phyloP scores from a whole-genome alignment of 2,113 vertebrate genomes.

The Xyliphius kryptos region DNA sequence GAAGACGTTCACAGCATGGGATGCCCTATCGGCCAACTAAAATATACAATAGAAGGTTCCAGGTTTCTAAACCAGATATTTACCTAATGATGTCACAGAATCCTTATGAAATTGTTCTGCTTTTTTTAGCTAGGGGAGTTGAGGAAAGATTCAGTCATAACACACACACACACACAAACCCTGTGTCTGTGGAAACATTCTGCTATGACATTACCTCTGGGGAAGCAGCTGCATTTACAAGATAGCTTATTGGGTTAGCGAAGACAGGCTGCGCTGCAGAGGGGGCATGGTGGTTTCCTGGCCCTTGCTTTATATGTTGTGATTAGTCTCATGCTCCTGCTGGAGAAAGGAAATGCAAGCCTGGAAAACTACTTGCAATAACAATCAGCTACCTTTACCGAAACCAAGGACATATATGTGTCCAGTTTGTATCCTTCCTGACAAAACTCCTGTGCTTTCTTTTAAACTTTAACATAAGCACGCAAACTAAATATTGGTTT shows the following conservation, averaged over 20 bases:
- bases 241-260: conserved; percentile 37
- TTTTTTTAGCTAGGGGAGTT: conserved; percentile 43
- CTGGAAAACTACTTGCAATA: no score
- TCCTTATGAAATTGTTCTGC: conserved; percentile 54
- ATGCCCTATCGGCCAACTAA: conserved; percentile 83
- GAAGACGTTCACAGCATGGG: conserved; percentile 70
- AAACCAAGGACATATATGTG: no score
- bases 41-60: conserved; percentile 92
- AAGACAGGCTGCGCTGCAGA: conserved; percentile 40
- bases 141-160: conserved; percentile 26
- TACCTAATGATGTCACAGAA: conserved; percentile 84
- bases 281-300: conserved; percentile 50
- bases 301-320: conserved; percentile 55
- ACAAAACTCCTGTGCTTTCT: no score
- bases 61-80: conserved; percentile 88
- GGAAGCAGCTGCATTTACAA: conserved; percentile 42
- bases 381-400: no score
- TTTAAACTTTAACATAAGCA: no score
- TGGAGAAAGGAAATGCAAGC: no score
- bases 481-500: no score
- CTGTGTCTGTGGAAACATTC: conserved; percentile 42
- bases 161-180: conserved; percentile 18
- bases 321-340: conserved; percentile 44
- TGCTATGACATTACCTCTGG: conserved; percentile 50
- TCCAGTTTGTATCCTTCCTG: no score